Conservation (phyloP, 2,113 vertebrate genomes). For the Xyliphius kryptos region DNA sequence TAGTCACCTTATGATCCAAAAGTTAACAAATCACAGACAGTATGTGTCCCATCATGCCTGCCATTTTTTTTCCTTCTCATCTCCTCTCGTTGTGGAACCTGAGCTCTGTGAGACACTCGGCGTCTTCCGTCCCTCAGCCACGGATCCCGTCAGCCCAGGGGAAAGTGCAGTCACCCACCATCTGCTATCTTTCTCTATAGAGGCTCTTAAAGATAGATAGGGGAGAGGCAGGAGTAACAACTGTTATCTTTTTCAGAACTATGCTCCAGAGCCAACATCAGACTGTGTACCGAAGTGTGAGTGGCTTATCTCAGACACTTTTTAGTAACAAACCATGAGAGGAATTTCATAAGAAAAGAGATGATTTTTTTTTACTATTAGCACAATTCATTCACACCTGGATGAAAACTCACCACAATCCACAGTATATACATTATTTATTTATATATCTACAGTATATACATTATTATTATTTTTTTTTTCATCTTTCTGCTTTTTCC, state of each 20-base stretch:
- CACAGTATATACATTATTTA: too few relatives aligned
- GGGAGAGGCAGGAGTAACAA: slow-evolving; percentile 35
- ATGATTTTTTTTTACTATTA: too few relatives aligned
- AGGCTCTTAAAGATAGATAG: slow-evolving; percentile 47
- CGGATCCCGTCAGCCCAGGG: slow-evolving; percentile 39
- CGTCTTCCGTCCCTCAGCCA: slow-evolving; percentile 57
- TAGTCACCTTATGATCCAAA: slow-evolving; percentile 17
- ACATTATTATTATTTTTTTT: too few relatives aligned
- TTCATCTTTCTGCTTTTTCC: too few relatives aligned
- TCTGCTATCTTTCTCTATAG: slow-evolving; percentile 59
- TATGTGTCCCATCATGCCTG: slow-evolving; percentile 43
- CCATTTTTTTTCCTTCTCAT: slow-evolving; percentile 10
- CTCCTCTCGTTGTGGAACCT: slow-evolving; percentile 47
- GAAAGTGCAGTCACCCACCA: slow-evolving; percentile 40
- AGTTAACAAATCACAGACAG: slow-evolving; percentile 19
- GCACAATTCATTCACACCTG: too few relatives aligned
- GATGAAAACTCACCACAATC: too few relatives aligned
- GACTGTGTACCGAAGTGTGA: too few relatives aligned
- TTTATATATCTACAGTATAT: too few relatives aligned
- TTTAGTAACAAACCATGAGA: too few relatives aligned
- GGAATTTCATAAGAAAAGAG: too few relatives aligned
- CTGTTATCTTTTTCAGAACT: slow-evolving; percentile 46
- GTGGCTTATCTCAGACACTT: too few relatives aligned
- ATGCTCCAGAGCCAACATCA: slow-evolving; percentile 48
- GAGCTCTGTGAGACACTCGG: slow-evolving; percentile 66